Percentiles rank a stretch among this genome's conserved stretches.
These are phyloP conservation scores for Orussus abietinus DNA, from an alignment of 1,140 invertebrate genomes.

Conservation along the genomic window DNA sequence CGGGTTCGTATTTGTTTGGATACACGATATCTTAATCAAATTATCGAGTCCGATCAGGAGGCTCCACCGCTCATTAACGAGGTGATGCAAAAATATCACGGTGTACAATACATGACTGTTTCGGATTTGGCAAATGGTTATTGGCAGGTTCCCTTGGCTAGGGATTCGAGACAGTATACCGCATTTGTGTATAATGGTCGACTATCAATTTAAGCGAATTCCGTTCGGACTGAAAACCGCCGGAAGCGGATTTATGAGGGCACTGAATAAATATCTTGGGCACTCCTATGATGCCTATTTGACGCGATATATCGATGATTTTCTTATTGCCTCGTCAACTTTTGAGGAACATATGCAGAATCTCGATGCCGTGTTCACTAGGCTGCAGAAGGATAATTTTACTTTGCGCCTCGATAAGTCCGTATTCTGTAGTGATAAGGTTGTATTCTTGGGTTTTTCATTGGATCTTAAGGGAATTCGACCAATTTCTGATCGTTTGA, in stretches of 20 bases:
- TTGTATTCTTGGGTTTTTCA: neutral
- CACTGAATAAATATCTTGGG: neutral
- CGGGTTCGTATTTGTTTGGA: conserved; percentile 35
- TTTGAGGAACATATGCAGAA: conserved; percentile 19
- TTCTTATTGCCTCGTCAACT: conserved; percentile 15
- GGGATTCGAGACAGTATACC: conserved; percentile 30
- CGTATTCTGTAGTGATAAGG: conserved; percentile 1
- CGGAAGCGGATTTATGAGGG: conserved; percentile 2
- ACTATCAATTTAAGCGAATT: conserved; percentile 13
- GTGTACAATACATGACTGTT: conserved; percentile 26
- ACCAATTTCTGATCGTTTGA: neutral
- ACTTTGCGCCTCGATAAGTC: conserved; percentile 12
- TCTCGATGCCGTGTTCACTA: conserved; percentile 8
- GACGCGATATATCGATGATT: conserved; percentile 16
- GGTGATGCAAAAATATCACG: conserved; percentile 27
- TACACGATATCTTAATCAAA: conserved; percentile 31
- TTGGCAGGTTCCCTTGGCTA: conserved; percentile 36
- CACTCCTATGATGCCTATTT: neutral
- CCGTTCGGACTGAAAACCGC: conserved; percentile 3
- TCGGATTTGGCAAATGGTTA: conserved; percentile 37
- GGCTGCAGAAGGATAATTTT: conserved; percentile 8
- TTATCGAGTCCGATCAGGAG: conserved; percentile 31
- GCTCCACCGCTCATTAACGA: conserved; percentile 28
- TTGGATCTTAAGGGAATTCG: neutral
- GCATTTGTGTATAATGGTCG: conserved; percentile 32